Evolutionary conservation across 30 jellyfish, hydroid and myxozoan genomes (phyloP), one percentile per base, ranked within the genome.

Genomic region (Cassiopea andromeda): DNA sequence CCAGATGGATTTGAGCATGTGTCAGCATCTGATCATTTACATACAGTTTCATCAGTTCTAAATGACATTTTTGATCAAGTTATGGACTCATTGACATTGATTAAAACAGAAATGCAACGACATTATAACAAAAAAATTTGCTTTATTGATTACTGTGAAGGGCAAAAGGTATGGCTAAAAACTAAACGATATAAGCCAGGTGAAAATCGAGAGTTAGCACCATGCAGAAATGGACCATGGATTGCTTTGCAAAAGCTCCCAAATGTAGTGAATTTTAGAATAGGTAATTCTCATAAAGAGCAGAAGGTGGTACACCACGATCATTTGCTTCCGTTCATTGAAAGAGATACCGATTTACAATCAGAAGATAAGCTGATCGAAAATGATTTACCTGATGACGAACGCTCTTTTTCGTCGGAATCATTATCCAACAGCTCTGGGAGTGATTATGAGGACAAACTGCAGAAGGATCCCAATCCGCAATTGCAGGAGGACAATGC

Each of bases 171-270:
- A 76, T 76, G 71, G 85, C 69, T 76, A 48, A 73, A 73, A 73
- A 27, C 61, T 9, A 85, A 81, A 44, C 89, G 61, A 43, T 60
- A 68, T 43, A 82, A 82, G 48, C 2, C 83, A 7, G 90, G 83
- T 18, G 94, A 75, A 47, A 75, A 86, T 60, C 83, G 94, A 5
- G 75, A 60, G 48, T 44, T 85, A 73, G 83, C 94, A 8, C 93
- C 89, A 12, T 78, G 93, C 49, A 59, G 88, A 58, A 48, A 57
- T 48, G 89, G 89, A n/a, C 94, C 89, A 2, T 88, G 95, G 95
- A 69, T 78, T 19, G 87, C 78, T 27, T 19, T 60, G 13, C 59
- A 78, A 49, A 78, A 88, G 73, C 72, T 78, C 48, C 91, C 91
- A n/a, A 88, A 88, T 79, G 91, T 91, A 16, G 95, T 77, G 18